Conservation (phyloP, 2,113 vertebrate genomes). For the Syngnathus typhle region DNA sequence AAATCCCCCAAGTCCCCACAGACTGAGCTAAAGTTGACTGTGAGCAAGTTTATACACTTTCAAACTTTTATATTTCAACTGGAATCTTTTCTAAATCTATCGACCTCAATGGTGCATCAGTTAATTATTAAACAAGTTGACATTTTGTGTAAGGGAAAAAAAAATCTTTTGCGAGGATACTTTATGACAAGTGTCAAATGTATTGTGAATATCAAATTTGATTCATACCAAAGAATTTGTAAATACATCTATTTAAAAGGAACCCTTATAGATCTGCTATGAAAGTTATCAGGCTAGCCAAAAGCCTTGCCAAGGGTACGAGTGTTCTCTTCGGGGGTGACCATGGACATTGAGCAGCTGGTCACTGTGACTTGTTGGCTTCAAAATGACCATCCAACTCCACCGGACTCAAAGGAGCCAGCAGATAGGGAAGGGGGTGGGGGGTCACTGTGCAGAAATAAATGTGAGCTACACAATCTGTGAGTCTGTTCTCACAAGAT, state of each 20-base stretch:
- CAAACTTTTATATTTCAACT: not conserved
- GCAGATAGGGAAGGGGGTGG: not conserved
- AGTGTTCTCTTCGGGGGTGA: not conserved
- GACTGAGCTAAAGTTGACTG: not conserved
- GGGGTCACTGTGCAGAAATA: not conserved
- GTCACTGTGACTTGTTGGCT: conserved; percentile 1
- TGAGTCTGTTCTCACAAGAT: not conserved
- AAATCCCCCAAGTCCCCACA: not conserved
- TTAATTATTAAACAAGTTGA: not conserved
- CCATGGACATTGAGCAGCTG: conserved; percentile 8
- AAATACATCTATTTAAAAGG: not conserved
- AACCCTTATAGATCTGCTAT: not conserved
- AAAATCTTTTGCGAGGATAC: not conserved
- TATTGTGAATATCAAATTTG: not conserved
- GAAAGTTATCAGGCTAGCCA: not conserved
- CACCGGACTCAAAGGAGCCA: not conserved
- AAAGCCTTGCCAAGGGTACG: not conserved
- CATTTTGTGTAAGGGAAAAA: not conserved
- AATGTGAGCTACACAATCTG: not conserved
- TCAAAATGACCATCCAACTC: not conserved
- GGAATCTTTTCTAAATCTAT: not conserved
- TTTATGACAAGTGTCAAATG: not conserved
- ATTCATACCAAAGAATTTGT: not conserved
- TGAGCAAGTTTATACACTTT: not conserved
- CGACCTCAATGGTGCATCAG: not conserved